Evolutionary conservation across 2,797 vertebrate genomes (phyloP).

Genomic region (Petrocephalus sullivani): DNA sequence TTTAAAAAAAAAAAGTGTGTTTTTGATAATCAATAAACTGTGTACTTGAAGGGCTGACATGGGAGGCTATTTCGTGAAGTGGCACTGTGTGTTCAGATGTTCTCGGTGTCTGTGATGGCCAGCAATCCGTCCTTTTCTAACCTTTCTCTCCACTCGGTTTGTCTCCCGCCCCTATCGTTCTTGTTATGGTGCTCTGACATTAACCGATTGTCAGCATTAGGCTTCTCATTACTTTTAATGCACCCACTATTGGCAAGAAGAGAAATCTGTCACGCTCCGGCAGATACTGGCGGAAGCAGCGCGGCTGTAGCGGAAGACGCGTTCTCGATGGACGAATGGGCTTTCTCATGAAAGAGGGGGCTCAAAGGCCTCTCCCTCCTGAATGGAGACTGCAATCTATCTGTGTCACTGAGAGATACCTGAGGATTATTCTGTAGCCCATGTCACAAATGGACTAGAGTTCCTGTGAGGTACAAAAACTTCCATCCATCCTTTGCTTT

Average conservation of each 20-base stretch:
- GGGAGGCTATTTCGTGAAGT: background rate
- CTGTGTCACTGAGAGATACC: background rate
- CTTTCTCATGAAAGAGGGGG: background rate
- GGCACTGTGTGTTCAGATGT: background rate
- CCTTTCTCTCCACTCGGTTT: background rate
- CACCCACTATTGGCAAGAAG: background rate
- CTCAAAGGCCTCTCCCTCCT: background rate
- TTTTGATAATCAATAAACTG: conserved; percentile 12
- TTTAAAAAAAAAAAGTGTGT: background rate
- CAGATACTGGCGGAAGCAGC: background rate
- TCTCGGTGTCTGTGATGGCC: background rate
- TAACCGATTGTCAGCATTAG: conserved; percentile 4
- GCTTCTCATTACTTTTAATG: background rate
- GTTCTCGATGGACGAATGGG: background rate
- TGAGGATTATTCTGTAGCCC: background rate
- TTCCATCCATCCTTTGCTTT: background rate
- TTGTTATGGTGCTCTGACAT: background rate
- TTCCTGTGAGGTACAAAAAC: background rate
- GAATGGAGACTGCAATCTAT: background rate
- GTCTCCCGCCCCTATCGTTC: background rate
- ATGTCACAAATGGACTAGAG: background rate
- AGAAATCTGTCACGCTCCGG: background rate
- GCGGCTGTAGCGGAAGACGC: background rate
- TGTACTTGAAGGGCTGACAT: background rate
- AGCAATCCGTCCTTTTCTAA: background rate